A percentile compares a stretch with the other conserved stretches of the same genome.
Evolutionary conservation across 2,888 invertebrate genomes (phyloP).

Genomic region (Orchesella flavescens): DNA sequence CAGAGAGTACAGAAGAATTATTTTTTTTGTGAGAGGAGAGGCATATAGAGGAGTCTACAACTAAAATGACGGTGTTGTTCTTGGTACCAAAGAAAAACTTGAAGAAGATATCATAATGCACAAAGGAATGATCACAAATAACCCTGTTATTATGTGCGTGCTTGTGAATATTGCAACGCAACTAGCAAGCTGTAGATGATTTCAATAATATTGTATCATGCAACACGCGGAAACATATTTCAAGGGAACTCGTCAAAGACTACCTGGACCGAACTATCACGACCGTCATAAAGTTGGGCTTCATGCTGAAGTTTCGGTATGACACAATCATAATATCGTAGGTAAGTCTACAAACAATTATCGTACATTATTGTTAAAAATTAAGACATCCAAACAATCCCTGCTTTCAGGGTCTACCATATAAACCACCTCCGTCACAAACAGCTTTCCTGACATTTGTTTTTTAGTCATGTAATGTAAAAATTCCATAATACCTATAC

Average conservation of each 20-base stretch:
- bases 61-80: slow-evolving; percentile 30
- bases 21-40: slow-evolving; percentile 7
- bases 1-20: slow-evolving; percentile 28
- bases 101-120: slow-evolving; percentile 25
- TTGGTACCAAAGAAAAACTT: slow-evolving; percentile 14
- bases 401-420: too few relatives aligned
- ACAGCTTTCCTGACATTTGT: too few relatives aligned
- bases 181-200: too few relatives aligned
- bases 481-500: too few relatives aligned
- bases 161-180: too few relatives aligned
- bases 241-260: neutral
- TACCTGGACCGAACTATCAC: too few relatives aligned
- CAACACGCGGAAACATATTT: neutral
- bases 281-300: neutral
- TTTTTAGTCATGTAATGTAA: too few relatives aligned
- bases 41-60: too few relatives aligned
- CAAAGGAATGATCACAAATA: neutral
- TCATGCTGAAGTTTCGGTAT: neutral
- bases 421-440: too few relatives aligned
- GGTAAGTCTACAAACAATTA: neutral
- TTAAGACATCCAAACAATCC: too few relatives aligned
- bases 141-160: too few relatives aligned
- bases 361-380: neutral
- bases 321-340: neutral
- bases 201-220: too few relatives aligned